Percentiles rank a stretch among this genome's conserved stretches.
Conservation (phyloP, 2,113 vertebrate species). For the Centropus bengalensis region DNA sequence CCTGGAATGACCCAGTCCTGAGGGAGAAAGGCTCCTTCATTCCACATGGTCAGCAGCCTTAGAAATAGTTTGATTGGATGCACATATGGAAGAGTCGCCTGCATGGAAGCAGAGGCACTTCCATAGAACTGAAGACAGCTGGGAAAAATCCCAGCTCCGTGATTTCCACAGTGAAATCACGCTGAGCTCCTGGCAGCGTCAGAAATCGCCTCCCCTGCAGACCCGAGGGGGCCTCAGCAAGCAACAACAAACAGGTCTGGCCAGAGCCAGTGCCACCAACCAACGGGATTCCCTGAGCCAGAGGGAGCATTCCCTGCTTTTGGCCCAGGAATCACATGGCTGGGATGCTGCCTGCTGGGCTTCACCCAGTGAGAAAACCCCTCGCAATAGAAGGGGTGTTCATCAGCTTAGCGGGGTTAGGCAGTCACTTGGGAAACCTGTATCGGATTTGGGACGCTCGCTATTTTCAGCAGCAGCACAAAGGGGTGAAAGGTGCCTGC, state of each 20-base stretch:
- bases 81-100: rapidly evolving
- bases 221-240: neutral
- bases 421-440: neutral
- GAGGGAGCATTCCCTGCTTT: neutral
- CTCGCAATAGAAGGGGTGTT: neutral
- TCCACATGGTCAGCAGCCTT: neutral
- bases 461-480: neutral
- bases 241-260: neutral
- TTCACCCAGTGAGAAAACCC: neutral
- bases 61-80: neutral
- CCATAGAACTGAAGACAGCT: neutral
- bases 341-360: neutral
- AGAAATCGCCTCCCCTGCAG: neutral
- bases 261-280: neutral
- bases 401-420: neutral
- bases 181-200: neutral
- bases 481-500: neutral
- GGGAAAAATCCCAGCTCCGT: neutral
- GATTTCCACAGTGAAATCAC: neutral
- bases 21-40: neutral
- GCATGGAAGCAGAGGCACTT: rapidly evolving
- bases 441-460: neutral
- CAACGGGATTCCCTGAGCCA: neutral
- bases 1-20: neutral
- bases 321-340: neutral